Evolutionary conservation across 2,888 invertebrate genomes (phyloP).

Genomic region (Epirrhoe tristata): DNA sequence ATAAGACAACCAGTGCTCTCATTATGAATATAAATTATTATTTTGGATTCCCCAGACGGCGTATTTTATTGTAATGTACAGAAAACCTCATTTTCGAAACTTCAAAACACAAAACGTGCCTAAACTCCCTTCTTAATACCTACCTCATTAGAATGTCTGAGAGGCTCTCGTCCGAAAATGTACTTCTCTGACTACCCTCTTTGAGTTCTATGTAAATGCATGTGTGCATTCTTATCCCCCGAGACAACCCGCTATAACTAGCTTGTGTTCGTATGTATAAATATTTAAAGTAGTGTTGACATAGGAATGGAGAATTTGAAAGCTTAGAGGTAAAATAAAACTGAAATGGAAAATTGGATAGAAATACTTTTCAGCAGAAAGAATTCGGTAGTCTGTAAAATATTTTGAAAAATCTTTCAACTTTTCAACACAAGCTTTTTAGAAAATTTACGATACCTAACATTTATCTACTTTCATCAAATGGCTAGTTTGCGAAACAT

Average conservation of each 20-base stretch:
- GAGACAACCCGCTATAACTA: conserved; percentile 39
- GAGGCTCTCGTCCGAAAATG: conserved; percentile 65
- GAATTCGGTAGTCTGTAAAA: not conserved
- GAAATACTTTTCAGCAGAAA: not conserved
- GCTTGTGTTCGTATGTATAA: conserved; percentile 42
- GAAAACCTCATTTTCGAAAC: conserved; percentile 24
- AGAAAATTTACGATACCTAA: no score
- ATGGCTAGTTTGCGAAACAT: no score
- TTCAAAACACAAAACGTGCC: conserved; percentile 36
- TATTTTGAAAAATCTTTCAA: no score
- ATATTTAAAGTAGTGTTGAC: conserved; percentile 34
- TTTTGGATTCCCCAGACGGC: not conserved
- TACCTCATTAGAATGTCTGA: conserved; percentile 75
- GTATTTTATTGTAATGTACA: conserved; percentile 1
- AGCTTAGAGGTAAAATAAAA: not conserved
- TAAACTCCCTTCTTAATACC: conserved; percentile 54
- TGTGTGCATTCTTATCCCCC: conserved; percentile 54
- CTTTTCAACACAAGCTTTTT: no score
- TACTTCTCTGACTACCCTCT: conserved; percentile 63
- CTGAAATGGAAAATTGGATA: not conserved
- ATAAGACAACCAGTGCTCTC: no score
- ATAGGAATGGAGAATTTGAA: conserved; percentile 16
- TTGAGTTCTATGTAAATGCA: conserved; percentile 63
- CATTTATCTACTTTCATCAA: no score
- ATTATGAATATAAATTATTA: not conserved